Evolutionary conservation across 2,797 vertebrate genomes (phyloP).

Genomic region (Xenopus petersii): DNA sequence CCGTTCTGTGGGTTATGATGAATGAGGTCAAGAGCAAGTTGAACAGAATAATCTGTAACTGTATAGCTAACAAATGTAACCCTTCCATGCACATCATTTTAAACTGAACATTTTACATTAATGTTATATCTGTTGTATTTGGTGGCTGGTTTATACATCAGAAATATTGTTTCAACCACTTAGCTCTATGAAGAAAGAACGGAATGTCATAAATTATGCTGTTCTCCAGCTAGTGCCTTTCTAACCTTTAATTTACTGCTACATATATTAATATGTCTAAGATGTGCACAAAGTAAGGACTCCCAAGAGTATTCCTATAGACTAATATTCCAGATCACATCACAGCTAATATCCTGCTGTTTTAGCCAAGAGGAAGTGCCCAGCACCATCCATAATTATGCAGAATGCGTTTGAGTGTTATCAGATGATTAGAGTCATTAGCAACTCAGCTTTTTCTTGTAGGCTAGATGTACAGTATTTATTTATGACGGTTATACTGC

Average conservation of each 20-base stretch:
- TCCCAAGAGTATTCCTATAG: background rate
- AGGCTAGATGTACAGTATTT: no score
- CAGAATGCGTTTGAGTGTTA: constrained; percentile 25
- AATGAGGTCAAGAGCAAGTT: no score
- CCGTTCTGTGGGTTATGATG: no score
- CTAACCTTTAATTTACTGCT: background rate
- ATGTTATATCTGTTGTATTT: background rate
- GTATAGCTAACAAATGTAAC: no score
- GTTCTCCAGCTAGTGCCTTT: background rate
- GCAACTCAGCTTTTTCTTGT: constrained; percentile 31
- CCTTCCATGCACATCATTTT: background rate
- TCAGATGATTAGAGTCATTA: constrained; percentile 46
- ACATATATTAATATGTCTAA: background rate
- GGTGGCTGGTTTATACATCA: background rate
- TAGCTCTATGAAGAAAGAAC: background rate
- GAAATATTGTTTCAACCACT: background rate
- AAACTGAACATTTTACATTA: background rate
- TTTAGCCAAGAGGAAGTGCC: constrained; percentile 6
- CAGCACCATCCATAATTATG: background rate
- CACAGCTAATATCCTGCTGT: constrained; percentile 23
- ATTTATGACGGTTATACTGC: no score
- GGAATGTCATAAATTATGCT: background rate
- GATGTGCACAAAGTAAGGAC: background rate
- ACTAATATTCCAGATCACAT: constrained; percentile 11
- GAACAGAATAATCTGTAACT: no score